phyloP scores from a whole-genome alignment of 2,113 vertebrate genomes.

The Ascaphus truei region DNA sequence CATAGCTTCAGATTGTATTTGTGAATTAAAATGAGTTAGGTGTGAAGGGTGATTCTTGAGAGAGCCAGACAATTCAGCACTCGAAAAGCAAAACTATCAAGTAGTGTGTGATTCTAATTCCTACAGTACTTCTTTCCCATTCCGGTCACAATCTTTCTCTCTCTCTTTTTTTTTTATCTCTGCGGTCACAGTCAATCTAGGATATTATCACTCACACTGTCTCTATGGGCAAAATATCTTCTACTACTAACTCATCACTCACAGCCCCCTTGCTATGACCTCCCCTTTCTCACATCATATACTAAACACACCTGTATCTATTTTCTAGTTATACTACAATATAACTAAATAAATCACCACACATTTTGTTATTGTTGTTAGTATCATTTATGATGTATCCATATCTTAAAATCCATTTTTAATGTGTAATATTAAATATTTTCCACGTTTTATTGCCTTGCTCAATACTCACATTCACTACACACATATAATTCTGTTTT shows the following conservation, averaged over 20 bases:
- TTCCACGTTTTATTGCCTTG: not conserved
- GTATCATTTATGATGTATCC: not conserved
- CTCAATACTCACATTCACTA: too few relatives aligned
- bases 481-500: too few relatives aligned
- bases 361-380: not conserved
- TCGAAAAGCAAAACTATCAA: not conserved
- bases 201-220: slow-evolving; percentile 11
- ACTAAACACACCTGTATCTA: not conserved
- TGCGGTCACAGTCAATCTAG: not conserved
- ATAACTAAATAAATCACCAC: not conserved
- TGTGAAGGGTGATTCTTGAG: not conserved
- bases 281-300: not conserved
- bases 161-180: not conserved
- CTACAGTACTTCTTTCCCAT: not conserved
- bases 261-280: not conserved
- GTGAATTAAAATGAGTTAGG: not conserved
- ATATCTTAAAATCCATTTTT: not conserved
- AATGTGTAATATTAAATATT: not conserved
- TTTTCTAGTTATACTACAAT: too few relatives aligned
- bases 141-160: slow-evolving; percentile 4
- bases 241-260: not conserved
- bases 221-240: slow-evolving; percentile 3
- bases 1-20: not conserved
- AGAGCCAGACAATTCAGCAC: not conserved
- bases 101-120: not conserved